Percentiles rank a stretch among this genome's conserved stretches.
Conservation (phyloP, 2,888 invertebrate genomes). For the Hydrotaea cyrtoneurina region DNA sequence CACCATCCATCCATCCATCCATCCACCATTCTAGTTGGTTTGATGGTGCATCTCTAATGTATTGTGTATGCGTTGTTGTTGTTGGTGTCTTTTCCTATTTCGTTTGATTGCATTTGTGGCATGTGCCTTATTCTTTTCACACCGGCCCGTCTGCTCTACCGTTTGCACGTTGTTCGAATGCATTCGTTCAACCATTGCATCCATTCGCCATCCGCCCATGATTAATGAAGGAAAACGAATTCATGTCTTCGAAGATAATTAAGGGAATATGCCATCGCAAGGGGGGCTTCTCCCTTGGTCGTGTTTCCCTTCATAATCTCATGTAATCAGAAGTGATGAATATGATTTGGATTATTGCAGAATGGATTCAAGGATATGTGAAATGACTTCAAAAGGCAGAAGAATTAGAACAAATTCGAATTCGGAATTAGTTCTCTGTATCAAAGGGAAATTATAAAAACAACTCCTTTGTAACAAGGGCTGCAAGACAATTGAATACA, state of each 20-base stretch:
- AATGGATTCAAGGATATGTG: too few relatives aligned
- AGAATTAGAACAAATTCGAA: too few relatives aligned
- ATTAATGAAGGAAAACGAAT: conserved; percentile 71
- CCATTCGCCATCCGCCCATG: conserved; percentile 38
- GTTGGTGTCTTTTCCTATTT: too few relatives aligned
- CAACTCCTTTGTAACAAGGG: too few relatives aligned
- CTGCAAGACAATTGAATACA: too few relatives aligned
- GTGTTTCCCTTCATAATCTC: not conserved
- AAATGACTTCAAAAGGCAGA: too few relatives aligned
- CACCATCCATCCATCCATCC: not conserved
- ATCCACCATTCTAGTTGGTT: not conserved
- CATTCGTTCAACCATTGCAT: not conserved
- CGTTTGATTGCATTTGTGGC: conserved; percentile 22
- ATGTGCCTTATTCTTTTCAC: conserved; percentile 36
- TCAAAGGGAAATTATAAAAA: too few relatives aligned
- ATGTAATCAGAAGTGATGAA: not conserved
- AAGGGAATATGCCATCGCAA: conserved; percentile 47
- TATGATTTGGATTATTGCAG: too few relatives aligned
- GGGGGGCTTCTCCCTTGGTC: not conserved
- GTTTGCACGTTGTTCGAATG: conserved; percentile 22
- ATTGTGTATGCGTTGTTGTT: not conserved
- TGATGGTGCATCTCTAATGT: conserved; percentile 31
- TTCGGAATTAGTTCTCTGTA: too few relatives aligned
- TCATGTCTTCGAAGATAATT: conserved; percentile 76
- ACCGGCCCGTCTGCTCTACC: not conserved